A percentile compares a stretch with the other conserved stretches of the same genome.
These are phyloP conservation scores for Monopterus albus DNA, from an alignment of 2,113 vertebrate species.

Conservation along the genomic window DNA sequence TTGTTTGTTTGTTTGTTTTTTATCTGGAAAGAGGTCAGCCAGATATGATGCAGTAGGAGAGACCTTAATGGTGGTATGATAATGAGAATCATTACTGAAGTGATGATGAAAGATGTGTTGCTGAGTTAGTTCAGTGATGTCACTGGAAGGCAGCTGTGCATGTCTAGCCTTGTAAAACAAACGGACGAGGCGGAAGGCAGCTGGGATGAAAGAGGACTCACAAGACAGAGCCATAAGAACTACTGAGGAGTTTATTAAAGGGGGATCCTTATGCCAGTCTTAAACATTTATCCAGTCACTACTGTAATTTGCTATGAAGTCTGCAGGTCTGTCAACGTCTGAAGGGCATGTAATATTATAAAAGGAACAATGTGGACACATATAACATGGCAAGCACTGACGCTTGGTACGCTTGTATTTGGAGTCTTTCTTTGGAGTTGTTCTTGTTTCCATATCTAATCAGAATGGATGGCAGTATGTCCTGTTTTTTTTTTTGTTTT, in stretches of 20 bases:
- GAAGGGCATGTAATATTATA: slow-evolving; percentile 3
- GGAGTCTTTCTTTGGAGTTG: too few species aligned
- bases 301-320: slow-evolving; percentile 8
- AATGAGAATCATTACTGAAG: slow-evolving; percentile 76
- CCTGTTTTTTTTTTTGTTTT: too few species aligned
- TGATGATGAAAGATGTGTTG: slow-evolving; percentile 66
- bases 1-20: too few species aligned
- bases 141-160: slow-evolving; percentile 67
- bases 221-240: not conserved
- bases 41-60: slow-evolving; percentile 58
- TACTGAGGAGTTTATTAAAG: slow-evolving; percentile 29
- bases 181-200: slow-evolving; percentile 23
- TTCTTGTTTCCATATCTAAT: too few species aligned
- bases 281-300: slow-evolving; percentile 18
- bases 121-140: slow-evolving; percentile 74
- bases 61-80: slow-evolving; percentile 52
- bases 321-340: not conserved
- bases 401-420: too few species aligned
- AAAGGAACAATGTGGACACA: too few species aligned
- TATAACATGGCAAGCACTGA: too few species aligned
- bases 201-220: slow-evolving; percentile 35
- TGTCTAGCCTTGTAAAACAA: slow-evolving; percentile 50
- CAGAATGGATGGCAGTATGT: too few species aligned
- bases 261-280: not conserved
- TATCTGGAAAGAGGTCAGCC: slow-evolving; percentile 45